Percentiles rank a stretch among this genome's conserved stretches.
Conservation (phyloP, 2,113 vertebrate species). For the Ceyx margarethae region DNA sequence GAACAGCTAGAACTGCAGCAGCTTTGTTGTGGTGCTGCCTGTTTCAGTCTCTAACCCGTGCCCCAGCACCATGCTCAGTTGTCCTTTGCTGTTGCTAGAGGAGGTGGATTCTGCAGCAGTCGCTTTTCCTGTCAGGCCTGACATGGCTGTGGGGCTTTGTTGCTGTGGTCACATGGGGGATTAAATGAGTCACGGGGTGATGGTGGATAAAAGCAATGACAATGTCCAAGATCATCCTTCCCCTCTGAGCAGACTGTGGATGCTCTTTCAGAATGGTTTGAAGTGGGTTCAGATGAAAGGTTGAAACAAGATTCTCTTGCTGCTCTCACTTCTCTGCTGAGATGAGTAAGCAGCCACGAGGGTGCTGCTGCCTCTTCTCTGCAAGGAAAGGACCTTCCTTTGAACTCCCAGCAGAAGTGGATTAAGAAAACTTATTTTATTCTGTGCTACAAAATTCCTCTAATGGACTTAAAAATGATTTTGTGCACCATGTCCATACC, state of each 20-base stretch:
- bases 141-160: background rate
- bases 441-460: background rate
- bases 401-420: background rate
- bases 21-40: background rate
- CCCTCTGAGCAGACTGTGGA: background rate
- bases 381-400: background rate
- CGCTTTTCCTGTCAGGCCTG: background rate
- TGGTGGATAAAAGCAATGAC: background rate
- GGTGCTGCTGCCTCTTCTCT: background rate
- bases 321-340: background rate
- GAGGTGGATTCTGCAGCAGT: background rate
- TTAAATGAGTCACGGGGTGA: background rate
- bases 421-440: background rate
- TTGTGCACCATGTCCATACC: background rate
- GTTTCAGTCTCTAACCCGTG: fast-evolving
- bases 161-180: background rate
- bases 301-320: background rate
- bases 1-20: background rate
- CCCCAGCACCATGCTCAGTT: background rate
- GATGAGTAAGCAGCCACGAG: background rate
- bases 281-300: background rate
- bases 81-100: background rate
- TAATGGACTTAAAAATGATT: background rate
- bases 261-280: background rate
- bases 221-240: background rate